Evolutionary conservation across 1,140 invertebrate species (phyloP), one percentile per base, ranked within the genome.

Genomic region (Sesamia nonagrioides): DNA sequence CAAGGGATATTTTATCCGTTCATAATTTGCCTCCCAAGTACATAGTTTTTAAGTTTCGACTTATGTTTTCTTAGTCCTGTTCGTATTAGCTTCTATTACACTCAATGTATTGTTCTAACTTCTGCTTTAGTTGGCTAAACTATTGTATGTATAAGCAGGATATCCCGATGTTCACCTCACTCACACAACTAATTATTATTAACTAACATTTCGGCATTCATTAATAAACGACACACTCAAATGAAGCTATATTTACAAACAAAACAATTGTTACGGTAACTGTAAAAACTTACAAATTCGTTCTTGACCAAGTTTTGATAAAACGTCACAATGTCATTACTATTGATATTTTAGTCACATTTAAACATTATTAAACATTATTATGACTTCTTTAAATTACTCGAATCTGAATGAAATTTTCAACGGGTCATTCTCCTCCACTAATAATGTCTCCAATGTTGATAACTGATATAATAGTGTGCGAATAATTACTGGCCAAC

Each of bases 261-360:
- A 17, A 17, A 72, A 33, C 11, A 45, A 56, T 35, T 18, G 37
- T 58, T 27, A 42, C 13, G 18, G 2, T 54, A 58, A 27, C 54
- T 58, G 50, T 60, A 13, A 71, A 35, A 60, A 42, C 9, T 4
- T 71, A 37, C 35, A 6, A 27, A 40, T 50, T 60, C 17, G 54
- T n/a, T 42, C 71, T 60, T 73, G 71, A 60, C 71, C 71, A 35
- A 54, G 52, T 45, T 73, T 42, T 66, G 18, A 66, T 63, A 18
- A 63, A 63, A 18, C 37, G 37, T 63, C 37, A 63, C 37, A 42
- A 40, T 42, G 37, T 13, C 37, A 66, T 18, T 40, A 1, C 37
- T 66, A 42, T 66, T 66, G 61, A 40, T 63, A 40, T 63, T 63
- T 63, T 9, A 18, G 60, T 18, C 7, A 42, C 18, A 37, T 63